Evolutionary conservation across 2,113 vertebrate species (phyloP).

Genomic region (Todiramphus chloris): DNA sequence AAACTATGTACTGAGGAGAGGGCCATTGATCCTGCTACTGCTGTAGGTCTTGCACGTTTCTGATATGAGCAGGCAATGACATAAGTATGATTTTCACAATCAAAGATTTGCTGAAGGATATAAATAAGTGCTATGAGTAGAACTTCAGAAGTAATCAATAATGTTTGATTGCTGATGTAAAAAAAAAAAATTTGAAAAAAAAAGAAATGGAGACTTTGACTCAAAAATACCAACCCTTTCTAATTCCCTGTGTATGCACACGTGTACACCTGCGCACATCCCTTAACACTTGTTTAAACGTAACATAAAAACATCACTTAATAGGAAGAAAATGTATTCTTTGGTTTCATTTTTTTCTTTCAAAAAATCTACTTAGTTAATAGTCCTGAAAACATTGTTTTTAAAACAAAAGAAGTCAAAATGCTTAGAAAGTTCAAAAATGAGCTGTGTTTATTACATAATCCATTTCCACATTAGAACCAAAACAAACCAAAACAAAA

Average conservation of each 20-base stretch:
- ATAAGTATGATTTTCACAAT: neutral
- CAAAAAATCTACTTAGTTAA: neutral
- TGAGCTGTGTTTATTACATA: neutral
- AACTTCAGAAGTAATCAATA: neutral
- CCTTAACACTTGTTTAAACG: neutral
- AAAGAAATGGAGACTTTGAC: neutral
- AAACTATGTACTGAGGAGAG: neutral
- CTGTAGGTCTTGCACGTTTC: neutral
- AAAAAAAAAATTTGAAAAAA: neutral
- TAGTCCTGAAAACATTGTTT: neutral
- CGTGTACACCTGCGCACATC: neutral
- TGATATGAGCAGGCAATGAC: neutral
- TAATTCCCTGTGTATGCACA: neutral
- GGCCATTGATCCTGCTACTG: neutral
- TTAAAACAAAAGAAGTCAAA: neutral
- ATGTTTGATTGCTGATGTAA: neutral
- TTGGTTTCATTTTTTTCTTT: neutral
- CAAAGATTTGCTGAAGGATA: neutral
- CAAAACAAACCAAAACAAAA: neutral
- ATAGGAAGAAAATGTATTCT: neutral
- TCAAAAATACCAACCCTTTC: neutral
- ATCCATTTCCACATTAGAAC: neutral
- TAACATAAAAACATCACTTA: neutral
- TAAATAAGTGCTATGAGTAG: neutral
- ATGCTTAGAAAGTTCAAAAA: neutral